A percentile compares a stretch with the other conserved stretches of the same genome.
These are phyloP conservation scores for Prionace glauca DNA, from an alignment of 2,797 vertebrate species.

Conservation along the genomic window DNA sequence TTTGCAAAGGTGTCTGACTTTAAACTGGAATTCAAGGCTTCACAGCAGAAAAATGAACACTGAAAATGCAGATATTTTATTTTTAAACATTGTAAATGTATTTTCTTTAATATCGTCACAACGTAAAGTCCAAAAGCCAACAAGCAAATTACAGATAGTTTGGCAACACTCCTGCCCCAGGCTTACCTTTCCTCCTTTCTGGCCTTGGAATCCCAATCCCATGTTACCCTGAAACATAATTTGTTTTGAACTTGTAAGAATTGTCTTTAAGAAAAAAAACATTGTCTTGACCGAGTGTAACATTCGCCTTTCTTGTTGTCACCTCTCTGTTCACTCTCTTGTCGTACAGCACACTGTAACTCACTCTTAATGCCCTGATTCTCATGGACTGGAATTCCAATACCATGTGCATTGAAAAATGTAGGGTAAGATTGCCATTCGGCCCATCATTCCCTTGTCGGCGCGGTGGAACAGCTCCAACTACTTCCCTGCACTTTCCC, in stretches of 20 bases:
- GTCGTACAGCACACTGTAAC: not conserved
- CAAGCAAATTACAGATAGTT: not conserved
- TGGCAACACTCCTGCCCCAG: constrained; percentile 11
- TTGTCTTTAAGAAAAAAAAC: not conserved
- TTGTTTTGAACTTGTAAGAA: not conserved
- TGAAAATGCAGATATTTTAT: constrained; percentile 32
- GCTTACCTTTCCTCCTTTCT: constrained; percentile 86
- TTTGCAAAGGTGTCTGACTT: not conserved
- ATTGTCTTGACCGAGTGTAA: not conserved
- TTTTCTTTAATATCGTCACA: not conserved
- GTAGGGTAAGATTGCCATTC: not conserved
- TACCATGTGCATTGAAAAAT: not conserved
- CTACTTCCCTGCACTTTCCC: not conserved
- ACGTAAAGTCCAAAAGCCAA: not conserved
- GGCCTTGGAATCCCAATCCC: constrained; percentile 77
- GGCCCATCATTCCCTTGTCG: not conserved
- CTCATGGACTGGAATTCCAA: not conserved
- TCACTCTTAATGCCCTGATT: not conserved
- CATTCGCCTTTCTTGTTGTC: not conserved
- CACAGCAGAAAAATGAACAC: not conserved
- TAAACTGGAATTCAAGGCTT: not conserved
- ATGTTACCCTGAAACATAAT: constrained; percentile 72
- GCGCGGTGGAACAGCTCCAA: not conserved
- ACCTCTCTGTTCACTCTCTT: not conserved
- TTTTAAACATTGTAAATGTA: not conserved